phyloP scores from a whole-genome alignment of 2,888 invertebrate species.

The Erebia ligea region DNA sequence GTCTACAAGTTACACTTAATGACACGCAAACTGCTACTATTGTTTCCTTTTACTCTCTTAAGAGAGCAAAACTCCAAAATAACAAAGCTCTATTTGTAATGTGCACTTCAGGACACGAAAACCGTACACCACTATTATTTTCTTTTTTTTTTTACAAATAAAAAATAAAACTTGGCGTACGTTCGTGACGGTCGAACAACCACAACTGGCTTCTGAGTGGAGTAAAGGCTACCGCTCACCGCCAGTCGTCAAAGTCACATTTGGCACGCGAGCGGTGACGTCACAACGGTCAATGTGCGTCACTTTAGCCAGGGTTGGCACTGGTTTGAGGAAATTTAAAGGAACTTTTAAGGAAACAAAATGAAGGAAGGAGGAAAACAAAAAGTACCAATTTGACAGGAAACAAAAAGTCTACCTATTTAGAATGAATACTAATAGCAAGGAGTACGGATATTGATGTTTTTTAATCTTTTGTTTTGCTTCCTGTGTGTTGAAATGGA shows the following conservation, averaged over 20 bases:
- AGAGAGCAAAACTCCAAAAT: background rate
- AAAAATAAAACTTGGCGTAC: constrained; percentile 33
- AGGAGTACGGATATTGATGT: background rate
- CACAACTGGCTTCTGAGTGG: constrained; percentile 32
- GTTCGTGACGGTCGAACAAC: constrained; percentile 28
- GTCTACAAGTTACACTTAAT: constrained; percentile 16
- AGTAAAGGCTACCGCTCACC: constrained; percentile 2
- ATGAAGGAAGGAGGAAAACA: constrained; percentile 4
- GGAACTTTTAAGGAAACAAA: background rate
- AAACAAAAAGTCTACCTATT: background rate
- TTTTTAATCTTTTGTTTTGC: background rate
- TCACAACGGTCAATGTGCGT: constrained; percentile 48
- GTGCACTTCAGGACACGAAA: constrained; percentile 12
- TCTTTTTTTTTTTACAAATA: constrained; percentile 9
- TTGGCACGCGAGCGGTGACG: constrained; percentile 49
- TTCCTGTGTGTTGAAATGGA: background rate
- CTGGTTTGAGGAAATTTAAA: constrained; percentile 11
- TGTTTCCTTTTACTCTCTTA: background rate
- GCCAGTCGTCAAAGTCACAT: constrained; percentile 24
- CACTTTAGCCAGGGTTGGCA: constrained; percentile 41
- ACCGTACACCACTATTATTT: constrained; percentile 22
- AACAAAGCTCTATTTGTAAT: background rate
- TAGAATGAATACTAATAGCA: background rate
- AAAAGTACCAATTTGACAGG: background rate
- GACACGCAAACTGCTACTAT: background rate